Conservation (phyloP, 2,113 vertebrate species). For the Gallinago media region DNA sequence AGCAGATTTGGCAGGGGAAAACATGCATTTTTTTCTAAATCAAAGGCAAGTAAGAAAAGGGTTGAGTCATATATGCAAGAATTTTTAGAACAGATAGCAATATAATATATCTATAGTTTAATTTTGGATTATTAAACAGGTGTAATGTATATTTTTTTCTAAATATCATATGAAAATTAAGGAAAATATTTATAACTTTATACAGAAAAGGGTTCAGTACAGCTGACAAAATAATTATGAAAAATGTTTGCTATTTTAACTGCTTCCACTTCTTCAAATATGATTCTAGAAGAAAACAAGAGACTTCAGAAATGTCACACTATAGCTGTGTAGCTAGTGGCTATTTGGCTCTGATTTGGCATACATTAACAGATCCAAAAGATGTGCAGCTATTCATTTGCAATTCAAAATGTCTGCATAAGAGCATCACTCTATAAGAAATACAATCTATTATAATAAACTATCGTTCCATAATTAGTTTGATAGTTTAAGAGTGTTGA, state of each 20-base stretch:
- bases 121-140: neutral
- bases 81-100: neutral
- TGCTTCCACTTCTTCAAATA: neutral
- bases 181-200: neutral
- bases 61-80: neutral
- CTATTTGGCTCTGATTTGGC: neutral
- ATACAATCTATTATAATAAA: neutral
- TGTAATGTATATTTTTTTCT: neutral
- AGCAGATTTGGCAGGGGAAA: neutral
- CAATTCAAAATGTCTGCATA: slow-evolving; percentile 16
- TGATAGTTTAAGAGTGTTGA: neutral
- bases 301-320: neutral
- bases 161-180: neutral
- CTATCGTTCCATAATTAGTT: neutral
- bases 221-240: neutral
- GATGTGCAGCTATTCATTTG: neutral
- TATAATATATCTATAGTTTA: neutral
- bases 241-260: neutral
- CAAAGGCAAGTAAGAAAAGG: neutral
- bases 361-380: neutral
- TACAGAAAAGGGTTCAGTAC: neutral
- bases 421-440: neutral
- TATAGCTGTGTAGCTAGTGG: neutral
- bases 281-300: neutral
- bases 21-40: neutral